phyloP scores from a whole-genome alignment of 2,113 vertebrate genomes.

The Parotia lawesii region DNA sequence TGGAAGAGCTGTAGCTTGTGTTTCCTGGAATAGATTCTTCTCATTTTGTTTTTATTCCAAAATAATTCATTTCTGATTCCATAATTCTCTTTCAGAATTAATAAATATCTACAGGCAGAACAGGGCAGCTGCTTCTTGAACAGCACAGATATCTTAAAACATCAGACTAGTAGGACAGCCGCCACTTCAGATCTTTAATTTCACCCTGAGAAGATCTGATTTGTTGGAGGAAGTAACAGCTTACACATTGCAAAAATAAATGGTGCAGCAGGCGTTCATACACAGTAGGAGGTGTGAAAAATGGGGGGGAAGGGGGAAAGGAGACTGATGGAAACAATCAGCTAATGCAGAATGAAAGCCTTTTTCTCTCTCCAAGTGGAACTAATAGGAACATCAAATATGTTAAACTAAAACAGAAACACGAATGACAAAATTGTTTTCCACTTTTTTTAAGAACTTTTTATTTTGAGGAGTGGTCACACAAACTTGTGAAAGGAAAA shows the following conservation, averaged over 20 bases:
- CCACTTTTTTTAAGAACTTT: background rate
- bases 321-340: slow-evolving; percentile 64
- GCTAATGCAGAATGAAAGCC: slow-evolving; percentile 52
- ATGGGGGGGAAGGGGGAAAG: background rate
- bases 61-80: slow-evolving; percentile 34
- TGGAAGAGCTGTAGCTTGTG: background rate
- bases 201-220: slow-evolving; percentile 52
- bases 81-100: slow-evolving; percentile 1
- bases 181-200: slow-evolving; percentile 44
- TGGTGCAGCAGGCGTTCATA: slow-evolving; percentile 28
- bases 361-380: slow-evolving; percentile 50
- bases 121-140: background rate
- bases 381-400: slow-evolving; percentile 56
- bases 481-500: background rate
- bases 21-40: slow-evolving; percentile 7
- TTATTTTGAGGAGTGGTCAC: background rate
- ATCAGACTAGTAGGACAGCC: slow-evolving; percentile 15
- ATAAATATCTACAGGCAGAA: slow-evolving; percentile 10
- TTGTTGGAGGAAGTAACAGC: slow-evolving; percentile 68
- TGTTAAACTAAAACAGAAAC: slow-evolving; percentile 50
- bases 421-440: background rate
- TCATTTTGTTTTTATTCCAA: slow-evolving; percentile 19
- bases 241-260: slow-evolving; percentile 64
- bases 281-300: slow-evolving; percentile 72
- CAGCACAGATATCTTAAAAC: slow-evolving; percentile 28